phyloP scores from a whole-genome alignment of 2,888 invertebrate genomes.

The Hyposoter didymator region DNA sequence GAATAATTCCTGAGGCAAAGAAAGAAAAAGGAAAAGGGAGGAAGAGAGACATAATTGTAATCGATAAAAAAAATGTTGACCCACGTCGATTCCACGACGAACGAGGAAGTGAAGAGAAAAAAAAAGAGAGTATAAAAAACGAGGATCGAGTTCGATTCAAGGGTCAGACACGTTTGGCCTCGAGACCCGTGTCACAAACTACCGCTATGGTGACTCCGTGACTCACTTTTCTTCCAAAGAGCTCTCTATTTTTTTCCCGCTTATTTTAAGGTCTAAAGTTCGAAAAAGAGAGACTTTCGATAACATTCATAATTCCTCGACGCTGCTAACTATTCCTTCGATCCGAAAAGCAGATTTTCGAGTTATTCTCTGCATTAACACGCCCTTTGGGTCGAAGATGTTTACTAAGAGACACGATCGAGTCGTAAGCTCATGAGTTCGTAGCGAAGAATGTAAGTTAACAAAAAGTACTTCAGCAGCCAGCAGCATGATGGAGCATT shows the following conservation, averaged over 20 bases:
- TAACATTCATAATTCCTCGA: slow-evolving; percentile 18
- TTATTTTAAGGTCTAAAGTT: background rate
- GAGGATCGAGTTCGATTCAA: slow-evolving; percentile 53
- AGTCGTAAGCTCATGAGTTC: no score
- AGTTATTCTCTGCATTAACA: background rate
- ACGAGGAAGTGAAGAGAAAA: slow-evolving; percentile 34
- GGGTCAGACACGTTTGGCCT: slow-evolving; percentile 60
- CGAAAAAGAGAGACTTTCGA: background rate
- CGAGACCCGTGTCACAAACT: slow-evolving; percentile 50
- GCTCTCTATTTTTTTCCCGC: slow-evolving; percentile 9
- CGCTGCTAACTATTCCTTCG: background rate
- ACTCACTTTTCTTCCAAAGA: slow-evolving; percentile 46
- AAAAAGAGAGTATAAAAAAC: slow-evolving; percentile 15
- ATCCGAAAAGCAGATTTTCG: background rate
- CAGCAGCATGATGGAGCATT: no score
- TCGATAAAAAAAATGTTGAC: slow-evolving; percentile 39
- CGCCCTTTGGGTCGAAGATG: background rate
- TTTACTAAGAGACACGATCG: background rate
- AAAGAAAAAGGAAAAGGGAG: background rate
- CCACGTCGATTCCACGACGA: slow-evolving; percentile 36
- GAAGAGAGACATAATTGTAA: slow-evolving; percentile 30
- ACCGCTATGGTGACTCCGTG: slow-evolving; percentile 44
- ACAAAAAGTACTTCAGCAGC: no score
- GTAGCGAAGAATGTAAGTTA: background rate
- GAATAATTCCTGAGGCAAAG: slow-evolving; percentile 19